A percentile compares a stretch with the other conserved stretches of the same genome.
phyloP scores from a whole-genome alignment of 23 tunicate species.

The Trididemnum nubilum region DNA sequence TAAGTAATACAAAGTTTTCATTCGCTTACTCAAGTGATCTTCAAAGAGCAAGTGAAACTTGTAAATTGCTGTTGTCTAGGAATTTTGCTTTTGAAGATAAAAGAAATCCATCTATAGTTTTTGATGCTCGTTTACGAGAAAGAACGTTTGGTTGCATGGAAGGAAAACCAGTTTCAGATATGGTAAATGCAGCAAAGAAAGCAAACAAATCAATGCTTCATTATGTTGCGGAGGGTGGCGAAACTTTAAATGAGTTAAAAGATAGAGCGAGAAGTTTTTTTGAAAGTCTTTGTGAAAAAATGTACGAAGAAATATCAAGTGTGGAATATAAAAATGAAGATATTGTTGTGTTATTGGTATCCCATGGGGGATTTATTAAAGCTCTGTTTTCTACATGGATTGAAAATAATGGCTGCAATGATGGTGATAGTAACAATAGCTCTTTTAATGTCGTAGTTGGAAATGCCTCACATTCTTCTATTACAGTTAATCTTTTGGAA shows the following conservation, averaged over 20 bases:
- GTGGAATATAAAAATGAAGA: background rate
- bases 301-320: background rate
- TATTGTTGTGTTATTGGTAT: background rate
- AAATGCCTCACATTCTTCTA: conserved; percentile 15
- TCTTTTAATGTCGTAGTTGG: background rate
- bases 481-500: background rate
- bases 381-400: background rate
- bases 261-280: conserved; percentile 8
- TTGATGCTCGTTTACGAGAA: background rate
- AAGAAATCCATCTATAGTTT: background rate
- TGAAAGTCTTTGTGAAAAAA: conserved; percentile 10
- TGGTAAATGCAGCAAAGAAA: background rate
- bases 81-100: background rate
- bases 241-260: background rate
- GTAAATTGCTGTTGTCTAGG: conserved; percentile 2
- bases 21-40: conserved; percentile 1
- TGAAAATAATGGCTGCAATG: background rate
- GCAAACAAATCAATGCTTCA: background rate
- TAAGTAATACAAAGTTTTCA: background rate
- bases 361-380: conserved; percentile 27
- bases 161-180: background rate
- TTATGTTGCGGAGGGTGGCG: conserved; percentile 12
- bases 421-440: background rate
- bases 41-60: background rate
- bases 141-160: conserved; percentile 22